phyloP scores from a whole-genome alignment of 2,888 invertebrate genomes.

The Chrysolina americana region DNA sequence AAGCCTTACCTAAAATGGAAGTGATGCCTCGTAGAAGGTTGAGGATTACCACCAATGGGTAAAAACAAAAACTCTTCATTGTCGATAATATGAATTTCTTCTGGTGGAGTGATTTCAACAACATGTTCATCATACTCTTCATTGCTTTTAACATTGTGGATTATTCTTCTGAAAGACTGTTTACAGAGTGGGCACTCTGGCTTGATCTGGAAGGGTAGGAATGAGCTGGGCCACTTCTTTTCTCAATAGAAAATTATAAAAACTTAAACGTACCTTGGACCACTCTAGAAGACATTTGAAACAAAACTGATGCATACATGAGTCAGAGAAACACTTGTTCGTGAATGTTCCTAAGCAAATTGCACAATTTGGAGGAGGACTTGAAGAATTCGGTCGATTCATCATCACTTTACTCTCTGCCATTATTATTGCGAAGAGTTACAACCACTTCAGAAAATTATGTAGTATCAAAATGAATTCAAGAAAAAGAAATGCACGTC shows the following conservation, averaged over 20 bases:
- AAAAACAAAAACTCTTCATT: constrained; percentile 61
- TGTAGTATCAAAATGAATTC: constrained; percentile 17
- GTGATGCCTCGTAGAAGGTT: constrained; percentile 61
- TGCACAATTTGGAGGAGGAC: constrained; percentile 90
- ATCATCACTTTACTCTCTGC: constrained; percentile 58
- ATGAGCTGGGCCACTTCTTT: background rate
- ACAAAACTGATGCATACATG: constrained; percentile 95
- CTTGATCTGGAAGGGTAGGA: constrained; percentile 78
- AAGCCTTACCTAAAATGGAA: constrained; percentile 67
- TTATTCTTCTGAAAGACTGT: constrained; percentile 90
- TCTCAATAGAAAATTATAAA: background rate
- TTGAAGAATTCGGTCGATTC: constrained; percentile 58
- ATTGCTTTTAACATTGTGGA: constrained; percentile 91
- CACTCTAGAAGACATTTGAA: constrained; percentile 93
- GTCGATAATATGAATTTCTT: constrained; percentile 57
- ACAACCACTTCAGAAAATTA: constrained; percentile 17
- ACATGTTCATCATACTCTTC: constrained; percentile 90
- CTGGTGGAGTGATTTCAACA: constrained; percentile 63
- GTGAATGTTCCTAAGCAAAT: constrained; percentile 90
- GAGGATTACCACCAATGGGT: constrained; percentile 51
- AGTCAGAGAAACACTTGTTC: constrained; percentile 93
- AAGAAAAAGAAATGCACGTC: constrained; percentile 28
- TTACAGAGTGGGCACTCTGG: constrained; percentile 96
- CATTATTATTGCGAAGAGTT: constrained; percentile 49
- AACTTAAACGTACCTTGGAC: constrained; percentile 81